Evolutionary conservation across 2,888 invertebrate species (phyloP).

Genomic region (Macropis europaea): DNA sequence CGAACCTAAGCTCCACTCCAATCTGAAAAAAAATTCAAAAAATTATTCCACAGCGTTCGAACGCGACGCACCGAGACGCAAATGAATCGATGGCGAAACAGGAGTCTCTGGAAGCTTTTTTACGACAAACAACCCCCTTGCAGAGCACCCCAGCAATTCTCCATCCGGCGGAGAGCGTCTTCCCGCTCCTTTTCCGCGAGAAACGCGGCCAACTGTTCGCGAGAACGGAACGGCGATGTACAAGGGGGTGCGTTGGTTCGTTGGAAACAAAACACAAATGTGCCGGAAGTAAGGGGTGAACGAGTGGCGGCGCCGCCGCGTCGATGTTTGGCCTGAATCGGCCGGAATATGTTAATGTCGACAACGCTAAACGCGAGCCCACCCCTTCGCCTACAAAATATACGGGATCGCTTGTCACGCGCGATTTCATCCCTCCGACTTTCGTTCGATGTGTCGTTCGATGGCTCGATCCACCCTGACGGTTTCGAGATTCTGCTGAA

Average conservation of each 20-base stretch:
- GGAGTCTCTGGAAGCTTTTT: background rate
- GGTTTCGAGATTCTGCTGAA: background rate
- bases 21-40: too few relatives aligned
- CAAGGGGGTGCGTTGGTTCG: constrained; percentile 60
- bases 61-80: too few relatives aligned
- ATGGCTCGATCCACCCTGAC: constrained; percentile 17
- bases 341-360: constrained; percentile 71
- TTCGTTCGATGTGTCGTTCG: constrained; percentile 31
- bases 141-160: background rate
- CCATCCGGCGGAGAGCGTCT: constrained; percentile 8
- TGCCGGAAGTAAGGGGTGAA: constrained; percentile 75
- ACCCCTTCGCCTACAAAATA: constrained; percentile 41
- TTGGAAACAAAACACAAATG: constrained; percentile 76
- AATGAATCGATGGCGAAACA: constrained; percentile 14
- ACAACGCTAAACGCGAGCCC: constrained; percentile 50
- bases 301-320: constrained; percentile 74
- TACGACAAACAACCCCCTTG: constrained; percentile 17
- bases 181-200: constrained; percentile 34
- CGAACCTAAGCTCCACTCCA: too few relatives aligned
- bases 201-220: constrained; percentile 46
- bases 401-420: constrained; percentile 53
- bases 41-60: too few relatives aligned
- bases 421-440: constrained; percentile 54
- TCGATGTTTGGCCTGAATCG: constrained; percentile 67
- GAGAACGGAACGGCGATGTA: constrained; percentile 39